Evolutionary conservation across 2,888 invertebrate genomes (phyloP).

Genomic region (Mystacides longicornis): DNA sequence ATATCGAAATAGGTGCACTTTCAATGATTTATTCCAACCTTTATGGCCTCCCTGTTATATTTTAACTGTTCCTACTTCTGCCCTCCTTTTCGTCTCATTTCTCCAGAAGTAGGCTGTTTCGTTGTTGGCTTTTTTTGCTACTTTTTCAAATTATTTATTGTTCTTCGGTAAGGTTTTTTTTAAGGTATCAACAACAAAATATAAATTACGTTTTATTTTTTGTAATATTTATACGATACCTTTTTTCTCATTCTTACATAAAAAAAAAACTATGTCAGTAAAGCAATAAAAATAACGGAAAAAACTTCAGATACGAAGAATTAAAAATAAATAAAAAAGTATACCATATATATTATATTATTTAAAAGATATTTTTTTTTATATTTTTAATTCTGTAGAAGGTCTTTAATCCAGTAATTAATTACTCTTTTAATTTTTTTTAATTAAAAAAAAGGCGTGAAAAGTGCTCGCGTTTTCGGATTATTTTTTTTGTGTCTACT

Average conservation of each 20-base stretch:
- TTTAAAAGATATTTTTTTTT: neutral
- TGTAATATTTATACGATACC: constrained; percentile 1
- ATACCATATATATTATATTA: no score
- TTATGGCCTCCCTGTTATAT: constrained; percentile 2
- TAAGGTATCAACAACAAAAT: constrained; percentile 1
- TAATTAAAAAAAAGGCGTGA: neutral
- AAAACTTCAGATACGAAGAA: neutral
- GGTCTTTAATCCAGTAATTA: neutral
- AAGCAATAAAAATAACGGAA: neutral
- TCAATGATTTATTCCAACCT: constrained; percentile 1
- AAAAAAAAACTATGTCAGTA: neutral
- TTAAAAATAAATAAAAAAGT: no score
- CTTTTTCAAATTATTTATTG: neutral
- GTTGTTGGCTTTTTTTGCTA: neutral
- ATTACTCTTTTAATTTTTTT: neutral
- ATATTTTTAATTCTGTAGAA: neutral
- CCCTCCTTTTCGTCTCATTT: constrained; percentile 3
- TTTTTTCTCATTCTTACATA: neutral
- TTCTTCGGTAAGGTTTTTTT: neutral
- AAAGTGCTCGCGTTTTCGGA: neutral
- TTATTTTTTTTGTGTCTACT: neutral
- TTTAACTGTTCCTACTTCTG: constrained; percentile 7
- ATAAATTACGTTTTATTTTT: neutral
- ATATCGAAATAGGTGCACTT: constrained; percentile 6
- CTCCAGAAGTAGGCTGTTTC: constrained; percentile 4